These are phyloP conservation scores for Pseudococcus jackbeardsleyi DNA, from an alignment of 2,888 invertebrate species.

Conservation along the genomic window DNA sequence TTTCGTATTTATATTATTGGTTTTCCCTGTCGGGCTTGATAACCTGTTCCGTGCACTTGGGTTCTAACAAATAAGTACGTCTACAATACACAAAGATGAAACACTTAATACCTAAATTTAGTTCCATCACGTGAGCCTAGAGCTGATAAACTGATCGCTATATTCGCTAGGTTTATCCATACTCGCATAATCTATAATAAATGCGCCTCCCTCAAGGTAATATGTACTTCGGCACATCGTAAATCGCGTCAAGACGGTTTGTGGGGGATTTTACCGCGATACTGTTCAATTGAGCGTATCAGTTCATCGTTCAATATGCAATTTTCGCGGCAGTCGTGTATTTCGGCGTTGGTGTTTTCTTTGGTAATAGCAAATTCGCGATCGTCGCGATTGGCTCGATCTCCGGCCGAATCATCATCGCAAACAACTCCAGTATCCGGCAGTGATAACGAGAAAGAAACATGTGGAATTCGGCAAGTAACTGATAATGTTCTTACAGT, in stretches of 20 bases:
- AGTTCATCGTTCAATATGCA: background rate
- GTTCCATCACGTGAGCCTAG: conserved; percentile 10
- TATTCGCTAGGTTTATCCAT: background rate
- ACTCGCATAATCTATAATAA: background rate
- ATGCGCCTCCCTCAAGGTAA: background rate
- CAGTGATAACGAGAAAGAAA: background rate
- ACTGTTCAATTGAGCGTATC: background rate
- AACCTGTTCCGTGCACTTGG: background rate
- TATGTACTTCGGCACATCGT: background rate
- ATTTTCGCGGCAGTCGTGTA: background rate
- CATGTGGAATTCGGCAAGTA: background rate
- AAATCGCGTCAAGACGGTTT: background rate
- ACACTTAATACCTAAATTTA: background rate
- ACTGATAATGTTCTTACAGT: background rate
- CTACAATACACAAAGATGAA: background rate
- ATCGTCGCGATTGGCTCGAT: background rate
- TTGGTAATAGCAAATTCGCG: background rate
- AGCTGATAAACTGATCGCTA: background rate
- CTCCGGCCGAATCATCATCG: background rate
- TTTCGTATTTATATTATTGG: background rate
- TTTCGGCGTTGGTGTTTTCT: background rate
- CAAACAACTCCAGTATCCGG: background rate
- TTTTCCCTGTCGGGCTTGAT: background rate
- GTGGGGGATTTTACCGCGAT: background rate
- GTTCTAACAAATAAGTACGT: background rate